Conservation (phyloP, 2,113 vertebrate genomes). For the Perca schrenkii region DNA sequence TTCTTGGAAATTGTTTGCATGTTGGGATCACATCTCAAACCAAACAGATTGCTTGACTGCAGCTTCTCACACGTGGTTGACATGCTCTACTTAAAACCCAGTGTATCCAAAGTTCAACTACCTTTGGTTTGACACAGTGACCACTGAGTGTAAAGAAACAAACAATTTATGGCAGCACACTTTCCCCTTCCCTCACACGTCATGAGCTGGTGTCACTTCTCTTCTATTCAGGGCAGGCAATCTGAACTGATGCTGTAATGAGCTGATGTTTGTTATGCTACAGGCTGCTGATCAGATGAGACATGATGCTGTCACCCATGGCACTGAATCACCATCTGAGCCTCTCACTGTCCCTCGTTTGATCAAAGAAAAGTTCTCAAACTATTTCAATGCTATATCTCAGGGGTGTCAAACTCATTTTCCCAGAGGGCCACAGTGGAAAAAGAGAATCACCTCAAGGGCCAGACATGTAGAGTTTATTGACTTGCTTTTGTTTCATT, state of each 20-base stretch:
- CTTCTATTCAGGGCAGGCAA: constrained; percentile 8
- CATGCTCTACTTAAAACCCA: neutral
- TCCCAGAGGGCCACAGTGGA: too few species aligned
- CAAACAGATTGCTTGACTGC: neutral
- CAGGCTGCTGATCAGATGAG: constrained; percentile 49
- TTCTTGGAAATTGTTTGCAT: neutral
- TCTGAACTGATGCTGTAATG: constrained; percentile 35
- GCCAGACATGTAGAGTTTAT: too few species aligned
- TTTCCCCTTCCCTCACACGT: neutral
- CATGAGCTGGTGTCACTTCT: constrained; percentile 57
- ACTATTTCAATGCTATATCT: neutral
- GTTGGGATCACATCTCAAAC: neutral
- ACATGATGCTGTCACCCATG: constrained; percentile 51
- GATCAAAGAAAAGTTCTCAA: constrained; percentile 13
- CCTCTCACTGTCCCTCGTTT: constrained; percentile 21
- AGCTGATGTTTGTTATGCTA: constrained; percentile 64
- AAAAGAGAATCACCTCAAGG: too few species aligned
- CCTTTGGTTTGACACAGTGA: neutral
- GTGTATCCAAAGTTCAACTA: constrained; percentile 38
- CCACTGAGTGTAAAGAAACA: constrained; percentile 13
- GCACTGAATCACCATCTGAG: constrained; percentile 58
- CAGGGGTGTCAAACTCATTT: too few species aligned
- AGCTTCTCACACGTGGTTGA: neutral
- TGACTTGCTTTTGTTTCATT: too few species aligned
- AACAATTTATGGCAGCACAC: constrained; percentile 19